These are phyloP conservation scores for Coelopa pilipes DNA, from an alignment of 2,888 invertebrate species.

Conservation along the genomic window DNA sequence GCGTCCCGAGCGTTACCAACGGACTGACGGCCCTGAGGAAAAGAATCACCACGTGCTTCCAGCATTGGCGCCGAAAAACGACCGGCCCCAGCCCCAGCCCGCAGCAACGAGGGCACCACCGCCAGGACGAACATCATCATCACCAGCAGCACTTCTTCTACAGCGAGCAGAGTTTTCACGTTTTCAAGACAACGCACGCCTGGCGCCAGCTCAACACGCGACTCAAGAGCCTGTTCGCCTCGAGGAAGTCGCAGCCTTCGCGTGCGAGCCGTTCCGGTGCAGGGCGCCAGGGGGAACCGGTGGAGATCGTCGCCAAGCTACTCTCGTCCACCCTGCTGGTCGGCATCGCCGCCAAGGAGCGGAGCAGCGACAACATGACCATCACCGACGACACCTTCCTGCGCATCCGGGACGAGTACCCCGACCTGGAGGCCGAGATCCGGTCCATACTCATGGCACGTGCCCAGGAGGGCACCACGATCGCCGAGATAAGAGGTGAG, in stretches of 20 bases:
- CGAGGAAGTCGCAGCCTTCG: constrained; percentile 28
- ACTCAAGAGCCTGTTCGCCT: constrained; percentile 46
- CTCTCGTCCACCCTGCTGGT: constrained; percentile 54
- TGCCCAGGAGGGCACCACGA: constrained; percentile 63
- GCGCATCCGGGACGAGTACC: constrained; percentile 56
- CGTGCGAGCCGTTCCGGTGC: not conserved
- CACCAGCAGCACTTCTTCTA: not conserved
- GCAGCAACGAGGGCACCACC: constrained; percentile 39
- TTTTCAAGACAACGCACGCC: constrained; percentile 40
- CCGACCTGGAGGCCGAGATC: constrained; percentile 59
- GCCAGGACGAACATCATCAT: too few relatives aligned
- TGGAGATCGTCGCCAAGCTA: constrained; percentile 53
- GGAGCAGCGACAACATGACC: constrained; percentile 52
- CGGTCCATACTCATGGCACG: constrained; percentile 60
- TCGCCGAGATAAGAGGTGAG: constrained; percentile 61
- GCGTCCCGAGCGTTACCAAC: constrained; percentile 57
- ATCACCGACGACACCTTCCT: constrained; percentile 53
- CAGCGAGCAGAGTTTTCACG: constrained; percentile 27
- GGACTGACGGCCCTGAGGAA: constrained; percentile 52
- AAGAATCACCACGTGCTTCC: constrained; percentile 59
- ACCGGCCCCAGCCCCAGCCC: constrained; percentile 26
- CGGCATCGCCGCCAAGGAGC: not conserved
- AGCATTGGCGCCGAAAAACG: constrained; percentile 48
- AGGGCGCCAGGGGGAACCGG: constrained; percentile 37
- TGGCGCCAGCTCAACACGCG: constrained; percentile 39